Evolutionary conservation across 2,888 invertebrate genomes (phyloP).

Genomic region (Peribatodes rhomboidaria): DNA sequence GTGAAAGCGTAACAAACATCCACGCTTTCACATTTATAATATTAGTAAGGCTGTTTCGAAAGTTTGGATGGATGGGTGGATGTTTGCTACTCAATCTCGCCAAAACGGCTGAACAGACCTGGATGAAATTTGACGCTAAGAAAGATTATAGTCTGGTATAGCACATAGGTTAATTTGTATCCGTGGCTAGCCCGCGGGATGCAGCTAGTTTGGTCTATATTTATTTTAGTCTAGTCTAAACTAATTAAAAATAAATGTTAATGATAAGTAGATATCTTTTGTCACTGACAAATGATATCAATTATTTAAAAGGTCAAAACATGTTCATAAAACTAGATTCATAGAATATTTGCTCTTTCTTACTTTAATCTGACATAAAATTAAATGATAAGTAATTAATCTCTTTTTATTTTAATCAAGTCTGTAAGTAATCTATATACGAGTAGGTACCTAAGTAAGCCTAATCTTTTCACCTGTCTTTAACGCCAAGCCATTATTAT

Average conservation of each 20-base stretch:
- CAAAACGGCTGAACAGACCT: too few relatives aligned
- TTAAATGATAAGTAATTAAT: neutral
- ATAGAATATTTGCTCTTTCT: neutral
- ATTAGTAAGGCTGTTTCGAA: too few relatives aligned
- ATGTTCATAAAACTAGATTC: conserved; percentile 1
- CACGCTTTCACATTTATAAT: too few relatives aligned
- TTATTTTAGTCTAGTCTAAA: neutral
- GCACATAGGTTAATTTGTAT: too few relatives aligned
- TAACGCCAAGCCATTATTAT: conserved; percentile 4
- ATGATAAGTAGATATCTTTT: conserved; percentile 1
- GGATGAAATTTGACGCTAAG: too few relatives aligned
- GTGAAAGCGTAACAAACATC: too few relatives aligned
- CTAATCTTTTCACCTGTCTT: neutral
- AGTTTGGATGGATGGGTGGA: too few relatives aligned
- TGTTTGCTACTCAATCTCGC: too few relatives aligned
- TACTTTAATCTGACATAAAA: neutral
- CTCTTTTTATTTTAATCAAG: conserved; percentile 1
- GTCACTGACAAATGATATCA: conserved; percentile 13
- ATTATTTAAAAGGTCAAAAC: conserved; percentile 15
- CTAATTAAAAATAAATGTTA: neutral
- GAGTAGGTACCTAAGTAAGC: neutral
- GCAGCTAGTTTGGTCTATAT: too few relatives aligned
- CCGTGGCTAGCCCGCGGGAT: too few relatives aligned
- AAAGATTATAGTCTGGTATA: too few relatives aligned
- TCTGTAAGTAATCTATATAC: too few relatives aligned